phyloP scores from a whole-genome alignment of 2,888 invertebrate genomes.

The Cerastis rubricosa region DNA sequence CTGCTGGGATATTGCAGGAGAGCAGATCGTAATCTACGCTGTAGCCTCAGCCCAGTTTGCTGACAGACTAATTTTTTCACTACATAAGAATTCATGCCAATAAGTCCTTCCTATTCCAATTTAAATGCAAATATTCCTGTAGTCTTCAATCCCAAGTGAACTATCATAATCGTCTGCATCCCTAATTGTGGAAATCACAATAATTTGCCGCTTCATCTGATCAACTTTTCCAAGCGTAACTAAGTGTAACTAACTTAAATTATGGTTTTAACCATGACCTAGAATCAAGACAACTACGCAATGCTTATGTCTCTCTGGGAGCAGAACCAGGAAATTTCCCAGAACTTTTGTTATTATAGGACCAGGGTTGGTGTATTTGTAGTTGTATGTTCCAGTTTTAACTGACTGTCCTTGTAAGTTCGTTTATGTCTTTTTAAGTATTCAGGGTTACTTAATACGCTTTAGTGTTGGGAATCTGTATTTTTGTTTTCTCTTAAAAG shows the following conservation, averaged over 20 bases:
- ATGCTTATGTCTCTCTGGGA: slow-evolving; percentile 11
- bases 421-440: background rate
- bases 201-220: slow-evolving; percentile 38
- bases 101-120: slow-evolving; percentile 4
- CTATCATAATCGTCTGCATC: slow-evolving; percentile 7
- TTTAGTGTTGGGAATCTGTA: background rate
- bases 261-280: slow-evolving; percentile 21
- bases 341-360: slow-evolving; percentile 18
- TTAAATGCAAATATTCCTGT: slow-evolving; percentile 4
- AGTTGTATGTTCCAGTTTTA: background rate
- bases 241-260: too few species aligned
- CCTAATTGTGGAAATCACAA: slow-evolving; percentile 29
- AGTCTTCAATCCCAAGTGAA: background rate
- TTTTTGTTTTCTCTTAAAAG: background rate
- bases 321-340: background rate
- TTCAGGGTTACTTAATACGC: background rate
- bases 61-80: too few species aligned
- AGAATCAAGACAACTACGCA: slow-evolving; percentile 31
- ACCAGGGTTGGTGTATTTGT: background rate
- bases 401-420: background rate
- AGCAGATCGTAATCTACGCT: background rate
- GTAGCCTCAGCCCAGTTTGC: background rate
- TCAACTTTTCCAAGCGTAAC: slow-evolving; percentile 9
- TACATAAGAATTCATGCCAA: background rate
- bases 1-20: background rate